Base-by-base conservation (phyloP, 2,888 invertebrate genomes). In the Lasioglossum vierecki region DNA sequence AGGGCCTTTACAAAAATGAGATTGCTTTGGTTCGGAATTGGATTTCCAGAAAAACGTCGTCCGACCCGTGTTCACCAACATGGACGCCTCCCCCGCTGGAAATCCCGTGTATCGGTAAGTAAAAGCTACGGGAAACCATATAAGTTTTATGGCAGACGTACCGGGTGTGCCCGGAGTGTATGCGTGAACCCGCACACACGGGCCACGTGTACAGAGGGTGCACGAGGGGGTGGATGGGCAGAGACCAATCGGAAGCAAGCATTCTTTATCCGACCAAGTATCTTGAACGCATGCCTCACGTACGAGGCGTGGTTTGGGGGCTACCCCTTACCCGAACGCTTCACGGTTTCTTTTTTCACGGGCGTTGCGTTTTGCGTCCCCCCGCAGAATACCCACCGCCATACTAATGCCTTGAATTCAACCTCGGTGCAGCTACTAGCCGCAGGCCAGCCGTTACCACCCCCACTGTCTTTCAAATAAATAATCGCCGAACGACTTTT, bases 201-300 rank as follows among this genome's bases (percentile, higher is more conserved):
- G 75, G 81, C 78, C 72, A 76, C 57, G 79, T 84, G 78, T 88
- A 88, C 82, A 82, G 76, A 75, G 84, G 87, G 80, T 84, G 87
- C 77, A 73, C 83, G 76, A 87, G 87, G 87, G 88, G 88, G 83
- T 79, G 87, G 83, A 75, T 86, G 87, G 83, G 88, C 84, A 88
- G 84, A 93, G 92, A 94, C 94, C 94, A 94, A 94, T 94, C 94
- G 94, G 94, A 94, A 94, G 94, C 94, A 90, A 91, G 94, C 93
- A 93, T 94, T 94, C 94, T 94, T 94, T 93, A 93, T 93, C 91
- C 92, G 88, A 86, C 88, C 87, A 88, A 91, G 92, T 93, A 93
- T 92, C 92, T 92, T 92, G 91, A 90, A 93, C 93, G 93, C 93
- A 92, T 92, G 92, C 91, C 91, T 92, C 91, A 93, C 91, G 92